phyloP scores from a whole-genome alignment of 2,888 invertebrate genomes.

The Melanotus villosus region DNA sequence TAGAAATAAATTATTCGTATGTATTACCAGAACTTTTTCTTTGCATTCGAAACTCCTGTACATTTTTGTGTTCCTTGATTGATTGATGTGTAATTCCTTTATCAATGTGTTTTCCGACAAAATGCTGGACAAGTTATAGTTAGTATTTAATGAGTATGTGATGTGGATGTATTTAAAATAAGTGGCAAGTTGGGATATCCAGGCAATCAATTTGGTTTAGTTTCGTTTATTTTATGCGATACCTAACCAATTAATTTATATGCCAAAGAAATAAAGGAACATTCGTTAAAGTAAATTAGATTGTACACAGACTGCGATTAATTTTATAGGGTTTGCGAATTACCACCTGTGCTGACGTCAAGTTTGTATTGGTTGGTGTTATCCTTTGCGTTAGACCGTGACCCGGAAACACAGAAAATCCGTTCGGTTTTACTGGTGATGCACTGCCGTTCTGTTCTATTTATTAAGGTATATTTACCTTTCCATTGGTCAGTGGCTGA shows the following conservation, averaged over 20 bases:
- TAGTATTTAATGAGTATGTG: no score
- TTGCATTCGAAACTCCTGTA: no score
- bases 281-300: neutral
- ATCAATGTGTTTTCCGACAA: no score
- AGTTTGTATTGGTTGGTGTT: slow-evolving; percentile 24
- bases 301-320: neutral
- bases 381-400: slow-evolving; percentile 34
- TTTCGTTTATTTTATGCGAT: no score
- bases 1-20: neutral
- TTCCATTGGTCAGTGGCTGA: slow-evolving; percentile 42
- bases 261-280: neutral
- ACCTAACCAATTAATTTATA: no score
- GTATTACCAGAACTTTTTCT: no score
- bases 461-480: slow-evolving; percentile 46
- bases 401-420: slow-evolving; percentile 38
- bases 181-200: no score
- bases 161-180: no score
- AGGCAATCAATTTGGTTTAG: no score
- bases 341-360: slow-evolving; percentile 19
- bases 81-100: no score
- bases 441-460: slow-evolving; percentile 39
- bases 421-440: slow-evolving; percentile 42
- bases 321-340: slow-evolving; percentile 1
- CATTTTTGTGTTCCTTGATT: no score
- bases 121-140: no score